Conservation (phyloP, 2,113 vertebrate genomes). For the Ciconia stormi region DNA sequence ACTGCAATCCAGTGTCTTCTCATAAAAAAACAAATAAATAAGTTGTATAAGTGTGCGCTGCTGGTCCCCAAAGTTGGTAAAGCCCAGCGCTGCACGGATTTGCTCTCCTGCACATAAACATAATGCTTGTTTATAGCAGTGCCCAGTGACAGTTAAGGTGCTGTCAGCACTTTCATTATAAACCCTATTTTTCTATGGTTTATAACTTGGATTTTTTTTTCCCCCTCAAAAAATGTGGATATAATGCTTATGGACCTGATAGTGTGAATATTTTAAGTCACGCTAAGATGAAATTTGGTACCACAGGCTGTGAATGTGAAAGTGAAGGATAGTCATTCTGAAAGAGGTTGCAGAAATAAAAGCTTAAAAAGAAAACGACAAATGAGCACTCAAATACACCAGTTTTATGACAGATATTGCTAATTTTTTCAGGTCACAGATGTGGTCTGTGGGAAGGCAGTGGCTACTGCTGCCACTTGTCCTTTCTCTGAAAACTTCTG, state of each 20-base stretch:
- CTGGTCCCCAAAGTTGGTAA: slow-evolving; percentile 12
- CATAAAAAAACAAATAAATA: neutral
- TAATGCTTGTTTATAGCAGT: slow-evolving; percentile 19
- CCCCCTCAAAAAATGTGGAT: neutral
- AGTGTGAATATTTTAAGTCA: slow-evolving; percentile 37
- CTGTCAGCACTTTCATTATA: slow-evolving; percentile 49
- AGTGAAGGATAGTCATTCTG: neutral
- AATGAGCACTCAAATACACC: neutral
- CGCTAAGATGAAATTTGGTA: slow-evolving; percentile 21
- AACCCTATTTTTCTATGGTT: slow-evolving; percentile 34
- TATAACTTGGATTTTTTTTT: slow-evolving; percentile 4
- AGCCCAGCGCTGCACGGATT: neutral
- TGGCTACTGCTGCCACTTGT: neutral
- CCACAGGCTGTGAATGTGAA: slow-evolving; percentile 4
- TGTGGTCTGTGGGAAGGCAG: neutral
- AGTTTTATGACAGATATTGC: neutral
- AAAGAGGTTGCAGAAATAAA: slow-evolving; percentile 21
- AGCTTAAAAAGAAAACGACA: neutral
- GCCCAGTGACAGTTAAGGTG: neutral
- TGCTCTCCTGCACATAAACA: neutral
- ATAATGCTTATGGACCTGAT: slow-evolving; percentile 19
- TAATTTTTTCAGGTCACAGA: neutral
- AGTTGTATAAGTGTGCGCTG: neutral
- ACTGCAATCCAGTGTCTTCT: neutral
- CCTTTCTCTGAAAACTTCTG: neutral